Evolutionary conservation across 2,888 invertebrate species (phyloP), one percentile per base, ranked within the genome.

Genomic region (Adela reaumurella): DNA sequence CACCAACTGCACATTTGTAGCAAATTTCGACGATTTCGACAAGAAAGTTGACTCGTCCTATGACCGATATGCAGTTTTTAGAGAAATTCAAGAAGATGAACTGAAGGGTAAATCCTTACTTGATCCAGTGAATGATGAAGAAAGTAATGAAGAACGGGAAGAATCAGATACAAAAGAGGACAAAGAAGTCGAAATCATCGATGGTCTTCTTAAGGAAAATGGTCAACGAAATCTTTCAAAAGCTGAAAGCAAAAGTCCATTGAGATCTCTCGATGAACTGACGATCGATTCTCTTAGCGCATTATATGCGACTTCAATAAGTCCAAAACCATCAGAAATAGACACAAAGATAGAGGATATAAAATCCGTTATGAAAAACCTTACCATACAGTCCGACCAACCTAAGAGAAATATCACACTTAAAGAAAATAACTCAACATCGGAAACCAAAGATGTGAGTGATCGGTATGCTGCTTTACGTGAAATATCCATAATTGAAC

Each of bases 61-160:
- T 60, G 94, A 94, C 63, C 84, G 91, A 57, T 94, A 94, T 64
- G 94, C 94, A 0, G 94, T 90, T 0, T 94, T 94, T 60, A 81
- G 94, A 53, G 94, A 94, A 72, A 83, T 92, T 56, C 88, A 92
- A 56, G 87, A 91, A 59, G 90, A 89, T 63, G 87, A 87, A 56
- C 66, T 86, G 20, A 85, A 85, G 62, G 61, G 70, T 0, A 72
- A 70, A 54, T 68, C 74, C 1, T 64, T 74, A 42, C 52, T 77
- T 50, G 69, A 70, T 24, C 68, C 72, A 1, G 54, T 62, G 1
- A 70, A 70, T 5, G 57, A 53, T 3, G 57, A 48, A 1, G 50
- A 53, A 50, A 65, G 64, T 8, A 54, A 58, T 14, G 68, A 65
- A 51, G 58, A 62, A 0, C 76, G 70, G 54, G 70, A 68, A 20